These are phyloP conservation scores for Hyperopisus bebe DNA, from an alignment of 2,113 vertebrate species.

Conservation along the genomic window DNA sequence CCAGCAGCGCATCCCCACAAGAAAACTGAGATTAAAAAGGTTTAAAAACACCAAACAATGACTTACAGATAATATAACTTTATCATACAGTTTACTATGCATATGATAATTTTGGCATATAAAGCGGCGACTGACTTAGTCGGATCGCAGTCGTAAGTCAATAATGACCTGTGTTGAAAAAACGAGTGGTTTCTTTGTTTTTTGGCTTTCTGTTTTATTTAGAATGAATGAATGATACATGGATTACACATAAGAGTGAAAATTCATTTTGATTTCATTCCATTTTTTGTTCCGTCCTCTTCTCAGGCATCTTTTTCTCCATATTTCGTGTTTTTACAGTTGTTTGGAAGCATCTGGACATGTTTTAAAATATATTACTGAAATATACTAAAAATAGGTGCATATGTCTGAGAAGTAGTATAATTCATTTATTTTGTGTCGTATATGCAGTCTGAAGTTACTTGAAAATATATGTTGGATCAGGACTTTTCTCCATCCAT, in stretches of 20 bases:
- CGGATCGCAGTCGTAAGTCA: background rate
- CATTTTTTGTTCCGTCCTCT: background rate
- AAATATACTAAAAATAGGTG: background rate
- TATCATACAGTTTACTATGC: background rate
- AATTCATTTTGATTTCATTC: background rate
- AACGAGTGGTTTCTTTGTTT: background rate
- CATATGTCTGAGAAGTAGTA: background rate
- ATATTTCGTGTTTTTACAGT: background rate
- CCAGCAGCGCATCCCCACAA: no score
- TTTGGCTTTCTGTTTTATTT: background rate
- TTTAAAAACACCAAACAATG: background rate
- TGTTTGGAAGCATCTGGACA: background rate
- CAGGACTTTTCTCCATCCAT: background rate
- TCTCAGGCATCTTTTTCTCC: background rate
- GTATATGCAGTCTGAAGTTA: background rate
- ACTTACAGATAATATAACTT: background rate
- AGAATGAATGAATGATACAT: background rate
- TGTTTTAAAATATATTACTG: background rate
- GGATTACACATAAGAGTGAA: background rate
- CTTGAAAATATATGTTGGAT: background rate
- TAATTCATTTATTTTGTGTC: background rate
- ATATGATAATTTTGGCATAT: background rate
- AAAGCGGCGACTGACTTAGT: background rate
- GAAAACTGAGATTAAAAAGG: background rate
- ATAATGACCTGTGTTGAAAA: background rate